Conservation (phyloP, 1,140 invertebrate species). For the Paracyclopina nana region DNA sequence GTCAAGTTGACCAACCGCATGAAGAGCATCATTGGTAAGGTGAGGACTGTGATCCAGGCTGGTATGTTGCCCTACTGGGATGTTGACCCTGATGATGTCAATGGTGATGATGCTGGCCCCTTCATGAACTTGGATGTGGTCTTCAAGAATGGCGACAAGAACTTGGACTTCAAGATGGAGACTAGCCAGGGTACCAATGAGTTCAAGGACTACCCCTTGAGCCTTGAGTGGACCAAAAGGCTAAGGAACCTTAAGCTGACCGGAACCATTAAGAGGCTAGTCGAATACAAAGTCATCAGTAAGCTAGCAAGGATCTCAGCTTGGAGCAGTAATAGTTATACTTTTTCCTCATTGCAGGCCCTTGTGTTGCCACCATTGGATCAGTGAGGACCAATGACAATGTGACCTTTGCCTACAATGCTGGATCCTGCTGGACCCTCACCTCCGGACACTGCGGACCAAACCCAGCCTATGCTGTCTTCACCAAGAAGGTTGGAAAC, state of each 20-base stretch:
- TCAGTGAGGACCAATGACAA: conserved; percentile 18
- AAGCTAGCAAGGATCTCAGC: too few relatives aligned
- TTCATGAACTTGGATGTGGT: conserved; percentile 16
- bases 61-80: conserved; percentile 20
- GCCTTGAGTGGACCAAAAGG: conserved; percentile 9
- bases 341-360: not conserved
- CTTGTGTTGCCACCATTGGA: conserved; percentile 18
- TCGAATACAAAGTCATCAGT: conserved; percentile 9
- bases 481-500: conserved; percentile 17
- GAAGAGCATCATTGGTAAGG: conserved; percentile 13
- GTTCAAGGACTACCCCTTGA: conserved; percentile 18
- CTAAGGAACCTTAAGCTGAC: conserved; percentile 10
- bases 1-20: conserved; percentile 17
- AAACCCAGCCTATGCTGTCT: conserved; percentile 19
- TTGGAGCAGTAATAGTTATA: too few relatives aligned
- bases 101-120: conserved; percentile 12
- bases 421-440: conserved; percentile 18
- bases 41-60: conserved; percentile 17
- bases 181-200: conserved; percentile 18
- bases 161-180: conserved; percentile 19
- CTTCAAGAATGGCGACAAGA: conserved; percentile 17
- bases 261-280: conserved; percentile 10
- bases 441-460: conserved; percentile 17
- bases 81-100: conserved; percentile 16
- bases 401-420: conserved; percentile 16